Evolutionary conservation across 2,797 vertebrate genomes (phyloP).

Genomic region (Enteromius argenteus): DNA sequence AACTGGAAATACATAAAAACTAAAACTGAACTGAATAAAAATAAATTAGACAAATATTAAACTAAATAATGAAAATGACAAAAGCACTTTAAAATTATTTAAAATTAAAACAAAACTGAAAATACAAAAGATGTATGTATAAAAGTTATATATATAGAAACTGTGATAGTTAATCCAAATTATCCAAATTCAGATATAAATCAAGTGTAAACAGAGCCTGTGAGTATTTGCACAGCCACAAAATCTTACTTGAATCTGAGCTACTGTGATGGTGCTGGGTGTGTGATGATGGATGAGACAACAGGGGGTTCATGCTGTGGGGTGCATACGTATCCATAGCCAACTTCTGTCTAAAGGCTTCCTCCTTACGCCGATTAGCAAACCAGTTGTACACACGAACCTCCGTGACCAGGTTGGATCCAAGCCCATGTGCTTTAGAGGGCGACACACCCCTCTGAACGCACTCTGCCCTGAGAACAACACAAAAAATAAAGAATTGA

Average conservation of each 20-base stretch:
- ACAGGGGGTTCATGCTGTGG: conserved; percentile 88
- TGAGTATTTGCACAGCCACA: not conserved
- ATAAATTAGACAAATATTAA: not conserved
- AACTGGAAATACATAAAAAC: not conserved
- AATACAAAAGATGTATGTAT: not conserved
- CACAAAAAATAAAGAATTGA: not conserved
- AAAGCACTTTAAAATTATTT: not conserved
- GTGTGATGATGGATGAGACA: conserved; percentile 89
- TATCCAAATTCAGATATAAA: not conserved
- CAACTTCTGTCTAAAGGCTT: conserved; percentile 96
- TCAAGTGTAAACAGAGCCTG: conserved; percentile 11
- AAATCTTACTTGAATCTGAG: conserved; percentile 80
- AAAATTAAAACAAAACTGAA: not conserved
- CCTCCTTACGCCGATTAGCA: conserved; percentile 97
- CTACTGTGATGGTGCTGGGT: conserved; percentile 81
- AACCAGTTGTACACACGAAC: conserved; percentile 99
- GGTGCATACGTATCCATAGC: conserved; percentile 93
- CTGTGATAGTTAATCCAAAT: not conserved
- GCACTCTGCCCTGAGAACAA: conserved; percentile 89
- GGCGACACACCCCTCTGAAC: conserved; percentile 97
- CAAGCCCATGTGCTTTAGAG: conserved; percentile 96
- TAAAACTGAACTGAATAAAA: not conserved
- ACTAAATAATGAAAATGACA: not conserved
- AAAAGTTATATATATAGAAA: no score
- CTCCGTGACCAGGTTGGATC: conserved; percentile 97